Evolutionary conservation across 1,140 invertebrate species (phyloP).

Genomic region (Samia ricini): DNA sequence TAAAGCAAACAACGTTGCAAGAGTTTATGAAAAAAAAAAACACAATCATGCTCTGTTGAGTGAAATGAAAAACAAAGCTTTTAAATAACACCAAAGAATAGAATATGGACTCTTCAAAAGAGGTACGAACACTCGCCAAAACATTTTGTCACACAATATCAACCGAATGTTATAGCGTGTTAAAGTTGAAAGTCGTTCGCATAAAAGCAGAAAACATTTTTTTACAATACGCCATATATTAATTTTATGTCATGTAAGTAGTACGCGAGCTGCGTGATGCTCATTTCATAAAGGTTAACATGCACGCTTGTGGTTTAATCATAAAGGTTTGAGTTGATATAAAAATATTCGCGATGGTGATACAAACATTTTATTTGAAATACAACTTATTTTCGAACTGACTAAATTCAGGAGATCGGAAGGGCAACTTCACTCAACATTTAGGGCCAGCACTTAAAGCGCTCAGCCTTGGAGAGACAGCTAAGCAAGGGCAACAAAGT

Average conservation of each 20-base stretch:
- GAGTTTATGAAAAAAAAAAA: not conserved
- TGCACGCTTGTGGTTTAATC: not conserved
- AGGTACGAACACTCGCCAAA: not conserved
- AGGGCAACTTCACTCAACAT: no score
- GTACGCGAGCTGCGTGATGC: not conserved
- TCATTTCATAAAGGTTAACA: not conserved
- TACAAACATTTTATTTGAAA: no score
- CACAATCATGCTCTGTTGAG: slow-evolving; percentile 14
- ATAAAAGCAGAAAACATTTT: not conserved
- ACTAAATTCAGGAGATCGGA: no score
- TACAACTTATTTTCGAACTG: no score
- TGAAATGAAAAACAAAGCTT: slow-evolving; percentile 19
- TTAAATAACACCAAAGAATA: slow-evolving; percentile 20
- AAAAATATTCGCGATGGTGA: not conserved
- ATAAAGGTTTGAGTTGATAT: not conserved
- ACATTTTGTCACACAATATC: not conserved
- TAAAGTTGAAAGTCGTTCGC: not conserved
- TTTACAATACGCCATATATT: not conserved
- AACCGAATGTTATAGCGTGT: not conserved
- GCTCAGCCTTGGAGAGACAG: no score
- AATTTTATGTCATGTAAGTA: not conserved
- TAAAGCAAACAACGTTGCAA: not conserved
- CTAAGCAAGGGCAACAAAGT: no score
- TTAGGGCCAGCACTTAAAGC: no score
- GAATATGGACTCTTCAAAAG: slow-evolving; percentile 11